Evolutionary conservation across 1,140 invertebrate genomes (phyloP).

Genomic region (Cepaea nemoralis): DNA sequence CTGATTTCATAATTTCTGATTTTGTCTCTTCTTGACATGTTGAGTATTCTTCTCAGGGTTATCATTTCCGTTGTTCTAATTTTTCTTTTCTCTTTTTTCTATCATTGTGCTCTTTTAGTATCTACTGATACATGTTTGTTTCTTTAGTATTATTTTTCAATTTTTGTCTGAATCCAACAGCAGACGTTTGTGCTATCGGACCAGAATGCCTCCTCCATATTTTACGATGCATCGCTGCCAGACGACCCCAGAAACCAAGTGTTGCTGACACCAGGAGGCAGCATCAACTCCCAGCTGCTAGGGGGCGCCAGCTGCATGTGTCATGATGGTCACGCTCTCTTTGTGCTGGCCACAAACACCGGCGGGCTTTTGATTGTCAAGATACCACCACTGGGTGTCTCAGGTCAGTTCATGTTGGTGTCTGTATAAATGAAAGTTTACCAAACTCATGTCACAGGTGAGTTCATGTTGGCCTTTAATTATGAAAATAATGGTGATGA

Average conservation of each 20-base stretch:
- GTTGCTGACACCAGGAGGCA: conserved; percentile 81
- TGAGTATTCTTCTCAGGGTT: too few species aligned
- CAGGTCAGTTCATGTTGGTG: conserved; percentile 52
- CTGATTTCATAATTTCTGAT: too few species aligned
- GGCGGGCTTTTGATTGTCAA: conserved; percentile 80
- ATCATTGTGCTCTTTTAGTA: too few species aligned
- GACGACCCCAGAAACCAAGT: conserved; percentile 82
- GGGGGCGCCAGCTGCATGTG: conserved; percentile 82
- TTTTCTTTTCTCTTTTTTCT: too few species aligned
- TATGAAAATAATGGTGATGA: too few species aligned
- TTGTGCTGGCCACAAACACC: conserved; percentile 81
- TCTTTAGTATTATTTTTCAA: too few species aligned
- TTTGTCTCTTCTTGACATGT: too few species aligned
- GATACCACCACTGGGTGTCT: conserved; percentile 70
- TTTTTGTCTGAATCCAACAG: conserved; percentile 15
- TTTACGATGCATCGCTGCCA: conserved; percentile 77
- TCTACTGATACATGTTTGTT: too few species aligned
- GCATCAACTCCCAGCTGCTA: conserved; percentile 80
- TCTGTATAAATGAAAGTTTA: too few species aligned
- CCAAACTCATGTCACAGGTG: too few species aligned
- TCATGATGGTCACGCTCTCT: conserved; percentile 81
- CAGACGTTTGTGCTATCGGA: conserved; percentile 40
- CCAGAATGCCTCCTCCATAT: conserved; percentile 76
- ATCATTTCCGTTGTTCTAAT: too few species aligned
- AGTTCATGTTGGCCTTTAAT: too few species aligned